Conservation (phyloP, 2,113 vertebrate species). For the Gallinago undulata region DNA sequence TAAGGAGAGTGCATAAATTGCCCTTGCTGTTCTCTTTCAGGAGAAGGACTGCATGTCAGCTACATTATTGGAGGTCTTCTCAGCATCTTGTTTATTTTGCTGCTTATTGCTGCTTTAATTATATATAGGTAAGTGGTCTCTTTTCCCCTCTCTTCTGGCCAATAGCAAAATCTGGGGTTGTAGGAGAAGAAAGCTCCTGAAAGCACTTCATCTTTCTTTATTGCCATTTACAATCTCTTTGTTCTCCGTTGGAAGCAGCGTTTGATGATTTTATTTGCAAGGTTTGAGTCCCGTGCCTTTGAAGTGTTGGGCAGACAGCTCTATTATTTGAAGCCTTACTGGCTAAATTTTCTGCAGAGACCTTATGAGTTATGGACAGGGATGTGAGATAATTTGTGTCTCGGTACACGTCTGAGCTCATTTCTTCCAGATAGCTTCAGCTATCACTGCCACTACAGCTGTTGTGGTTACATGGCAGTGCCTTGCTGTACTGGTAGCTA, state of each 20-base stretch:
- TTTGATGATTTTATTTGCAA: not conserved
- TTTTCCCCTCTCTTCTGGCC: not conserved
- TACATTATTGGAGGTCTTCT: constrained; percentile 92
- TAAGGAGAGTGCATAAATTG: not conserved
- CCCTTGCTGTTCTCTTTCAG: constrained; percentile 67
- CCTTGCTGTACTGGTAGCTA: not conserved
- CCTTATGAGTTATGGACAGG: not conserved
- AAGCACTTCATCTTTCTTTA: not conserved
- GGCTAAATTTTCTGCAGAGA: not conserved
- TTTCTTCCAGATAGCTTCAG: not conserved
- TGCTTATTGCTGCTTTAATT: constrained; percentile 88
- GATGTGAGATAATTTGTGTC: not conserved
- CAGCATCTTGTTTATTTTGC: constrained; percentile 88
- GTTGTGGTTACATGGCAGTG: not conserved
- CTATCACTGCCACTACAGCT: not conserved
- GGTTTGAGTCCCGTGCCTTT: not conserved
- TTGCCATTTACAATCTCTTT: not conserved
- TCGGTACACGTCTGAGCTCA: not conserved
- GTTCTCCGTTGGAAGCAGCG: not conserved
- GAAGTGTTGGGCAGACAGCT: not conserved
- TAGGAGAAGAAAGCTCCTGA: not conserved
- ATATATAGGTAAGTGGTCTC: constrained; percentile 86
- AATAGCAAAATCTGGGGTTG: not conserved
- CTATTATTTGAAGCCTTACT: not conserved
- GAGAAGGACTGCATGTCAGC: constrained; percentile 91